Evolutionary conservation across 2,888 invertebrate genomes (phyloP).

Genomic region (Leptopilina drosophilae): DNA sequence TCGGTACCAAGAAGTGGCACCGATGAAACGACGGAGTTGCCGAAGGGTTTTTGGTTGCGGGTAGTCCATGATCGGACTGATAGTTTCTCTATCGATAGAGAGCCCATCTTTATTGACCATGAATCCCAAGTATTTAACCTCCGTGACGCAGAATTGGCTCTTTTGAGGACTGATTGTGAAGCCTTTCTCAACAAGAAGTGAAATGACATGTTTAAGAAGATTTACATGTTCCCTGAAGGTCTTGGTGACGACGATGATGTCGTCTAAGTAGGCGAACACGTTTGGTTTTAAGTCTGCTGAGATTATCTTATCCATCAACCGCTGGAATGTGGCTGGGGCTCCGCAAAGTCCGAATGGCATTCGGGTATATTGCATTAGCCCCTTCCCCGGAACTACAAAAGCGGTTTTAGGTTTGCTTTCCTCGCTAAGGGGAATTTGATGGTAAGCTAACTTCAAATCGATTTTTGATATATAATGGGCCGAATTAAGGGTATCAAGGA

Average conservation of each 20-base stretch:
- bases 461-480: constrained; percentile 54
- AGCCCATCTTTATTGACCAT: constrained; percentile 20
- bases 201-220: constrained; percentile 9
- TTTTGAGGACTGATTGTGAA: no score
- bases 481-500: constrained; percentile 45
- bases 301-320: constrained; percentile 24
- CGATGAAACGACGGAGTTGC: background rate
- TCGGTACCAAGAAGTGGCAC: constrained; percentile 4
- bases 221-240: background rate
- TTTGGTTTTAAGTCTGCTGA: constrained; percentile 10
- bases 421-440: constrained; percentile 50
- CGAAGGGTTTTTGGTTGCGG: background rate
- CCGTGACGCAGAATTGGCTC: constrained; percentile 11
- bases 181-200: background rate
- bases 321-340: constrained; percentile 11
- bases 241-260: background rate
- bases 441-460: constrained; percentile 55
- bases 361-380: constrained; percentile 48
- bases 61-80: constrained; percentile 30
- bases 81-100: constrained; percentile 17
- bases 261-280: constrained; percentile 22
- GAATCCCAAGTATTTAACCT: constrained; percentile 41
- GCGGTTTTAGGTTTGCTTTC: no score
- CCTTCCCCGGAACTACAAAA: constrained; percentile 47
- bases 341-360: no score